Percentiles rank a stretch among this genome's conserved stretches.
Evolutionary conservation across 2,797 vertebrate genomes (phyloP).

Genomic region (Darevskia nairensis): DNA sequence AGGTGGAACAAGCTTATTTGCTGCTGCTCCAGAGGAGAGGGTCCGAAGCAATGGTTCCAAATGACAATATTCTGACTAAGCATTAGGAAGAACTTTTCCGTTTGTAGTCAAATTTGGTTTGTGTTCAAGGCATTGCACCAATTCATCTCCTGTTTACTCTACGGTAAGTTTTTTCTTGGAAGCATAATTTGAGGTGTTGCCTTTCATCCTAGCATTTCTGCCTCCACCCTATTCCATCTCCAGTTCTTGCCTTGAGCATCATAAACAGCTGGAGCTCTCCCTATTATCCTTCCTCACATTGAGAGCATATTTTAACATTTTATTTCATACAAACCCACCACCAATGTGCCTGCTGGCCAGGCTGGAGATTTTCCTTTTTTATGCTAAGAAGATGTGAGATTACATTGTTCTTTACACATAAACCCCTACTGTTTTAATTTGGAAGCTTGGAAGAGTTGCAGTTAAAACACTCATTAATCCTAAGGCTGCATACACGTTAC

Average conservation of each 20-base stretch:
- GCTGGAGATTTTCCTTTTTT: not conserved
- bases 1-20: no score
- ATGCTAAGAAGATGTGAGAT: not conserved
- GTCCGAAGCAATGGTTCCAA: no score
- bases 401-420: conserved; percentile 5
- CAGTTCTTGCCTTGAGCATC: not conserved
- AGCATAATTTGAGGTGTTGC: not conserved
- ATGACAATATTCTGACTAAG: no score
- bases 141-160: no score
- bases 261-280: not conserved
- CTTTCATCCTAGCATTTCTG: not conserved
- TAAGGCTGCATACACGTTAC: not conserved
- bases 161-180: no score
- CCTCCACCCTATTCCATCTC: not conserved
- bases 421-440: conserved; percentile 42
- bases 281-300: not conserved
- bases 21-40: no score
- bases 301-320: not conserved
- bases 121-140: no score
- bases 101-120: no score
- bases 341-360: conserved; percentile 14
- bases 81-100: no score
- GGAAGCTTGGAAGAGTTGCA: conserved; percentile 28
- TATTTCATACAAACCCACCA: not conserved
- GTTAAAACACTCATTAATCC: not conserved